These are phyloP conservation scores for Neostethus bicornis DNA, from an alignment of 2,797 vertebrate species.

Conservation along the genomic window DNA sequence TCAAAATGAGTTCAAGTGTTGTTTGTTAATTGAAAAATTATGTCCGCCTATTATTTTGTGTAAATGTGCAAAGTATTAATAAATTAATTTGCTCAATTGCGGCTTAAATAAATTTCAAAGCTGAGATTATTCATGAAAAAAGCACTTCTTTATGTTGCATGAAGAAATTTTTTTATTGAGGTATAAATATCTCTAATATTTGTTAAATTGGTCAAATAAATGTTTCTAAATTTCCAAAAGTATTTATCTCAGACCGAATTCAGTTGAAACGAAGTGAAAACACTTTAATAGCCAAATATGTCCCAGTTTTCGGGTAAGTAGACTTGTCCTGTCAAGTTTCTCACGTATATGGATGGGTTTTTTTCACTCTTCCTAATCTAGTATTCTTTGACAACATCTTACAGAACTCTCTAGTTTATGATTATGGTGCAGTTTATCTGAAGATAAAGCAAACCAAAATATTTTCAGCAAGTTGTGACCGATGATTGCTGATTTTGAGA, in stretches of 20 bases:
- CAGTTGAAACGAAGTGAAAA: neutral
- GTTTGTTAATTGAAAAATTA: neutral
- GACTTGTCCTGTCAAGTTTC: neutral
- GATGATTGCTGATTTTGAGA: neutral
- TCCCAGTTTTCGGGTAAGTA: no score
- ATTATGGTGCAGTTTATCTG: neutral
- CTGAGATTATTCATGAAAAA: slow-evolving; percentile 1
- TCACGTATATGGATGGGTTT: neutral
- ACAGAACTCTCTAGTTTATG: neutral
- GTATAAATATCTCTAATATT: neutral
- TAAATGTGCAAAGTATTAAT: no score
- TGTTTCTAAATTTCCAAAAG: neutral
- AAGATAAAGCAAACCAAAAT: neutral
- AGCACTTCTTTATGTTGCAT: neutral
- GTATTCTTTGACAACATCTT: neutral
- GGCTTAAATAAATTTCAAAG: no score
- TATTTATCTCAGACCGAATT: neutral
- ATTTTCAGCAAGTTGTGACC: neutral
- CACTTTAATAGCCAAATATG: neutral
- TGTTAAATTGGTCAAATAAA: neutral
- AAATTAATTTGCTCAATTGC: no score
- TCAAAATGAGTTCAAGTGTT: neutral
- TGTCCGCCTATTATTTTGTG: neutral
- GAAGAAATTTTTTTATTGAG: neutral
- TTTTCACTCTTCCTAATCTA: no score